Base-by-base conservation (phyloP, 2,113 vertebrate genomes). In the Saimiri boliviensis region DNA sequence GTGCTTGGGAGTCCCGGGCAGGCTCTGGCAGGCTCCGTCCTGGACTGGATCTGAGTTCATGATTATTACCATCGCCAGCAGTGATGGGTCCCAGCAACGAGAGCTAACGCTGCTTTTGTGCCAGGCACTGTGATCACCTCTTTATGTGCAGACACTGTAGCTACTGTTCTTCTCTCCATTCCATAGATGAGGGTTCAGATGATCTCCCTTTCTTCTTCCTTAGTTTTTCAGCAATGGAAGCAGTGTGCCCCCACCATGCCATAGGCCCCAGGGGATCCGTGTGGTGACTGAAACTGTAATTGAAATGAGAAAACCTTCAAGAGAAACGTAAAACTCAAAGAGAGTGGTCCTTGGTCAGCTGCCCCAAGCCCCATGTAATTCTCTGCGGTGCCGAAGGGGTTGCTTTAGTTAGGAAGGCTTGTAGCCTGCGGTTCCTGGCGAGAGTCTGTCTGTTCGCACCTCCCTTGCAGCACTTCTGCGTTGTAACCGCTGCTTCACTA, bases 391-490 rank as follows among this genome's bases (percentile, higher is more conserved):
- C 14, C 32, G 6, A 40, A 56, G 19, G 32, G 5, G 52, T 84
- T 49, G 52, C 63, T 58, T 66, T 42, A 6, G 17, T 47, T 19
- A 20, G n/a, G 8, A 32, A 42, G 40, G 37, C 13, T 19, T 10
- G 63, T 19, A 5, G 42, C 86, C 68, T 66, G 20, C 25, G 9
- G 1, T 19, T 16, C 11, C 13, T n/a, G 32, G 0, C 4, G 42
- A 20, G 12, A 0, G 5, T 63, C 71, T 37, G 5, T 63, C 71
- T 37, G 37, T 30, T 8, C 6, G 0, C 19, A 2, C 45, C 49
- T 13, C 5, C 52, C 0, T 42, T 60, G 9, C 9, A 37, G 66
- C 35, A 1, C 66, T 58, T 23, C n/a, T 21, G 23, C 0, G 0
- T 10, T n/a, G 40, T 16, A 32, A 30, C 20, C 13, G 30, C 23